These are phyloP conservation scores for Danio albolineatus DNA, from an alignment of 2,797 vertebrate species.

Conservation along the genomic window DNA sequence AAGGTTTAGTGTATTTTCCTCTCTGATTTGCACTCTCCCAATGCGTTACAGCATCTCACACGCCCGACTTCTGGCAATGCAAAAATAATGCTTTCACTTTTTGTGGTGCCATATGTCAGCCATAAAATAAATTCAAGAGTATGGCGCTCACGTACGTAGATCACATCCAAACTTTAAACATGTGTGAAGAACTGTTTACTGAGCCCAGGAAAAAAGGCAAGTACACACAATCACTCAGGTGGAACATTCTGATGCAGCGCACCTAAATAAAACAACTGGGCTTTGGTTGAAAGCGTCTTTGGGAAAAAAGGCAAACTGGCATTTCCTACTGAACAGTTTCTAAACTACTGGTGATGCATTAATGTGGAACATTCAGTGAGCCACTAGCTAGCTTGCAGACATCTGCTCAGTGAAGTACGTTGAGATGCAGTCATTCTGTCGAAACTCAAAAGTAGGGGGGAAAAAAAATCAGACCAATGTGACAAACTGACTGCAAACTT, in stretches of 20 bases:
- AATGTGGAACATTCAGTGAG: conserved; percentile 17
- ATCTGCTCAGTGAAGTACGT: conserved; percentile 1
- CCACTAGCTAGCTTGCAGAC: neutral
- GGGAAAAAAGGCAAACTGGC: neutral
- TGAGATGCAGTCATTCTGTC: neutral
- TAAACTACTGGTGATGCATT: conserved; percentile 1
- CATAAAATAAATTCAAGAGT: neutral
- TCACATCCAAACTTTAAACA: neutral
- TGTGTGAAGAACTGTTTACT: conserved; percentile 1
- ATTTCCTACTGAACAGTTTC: conserved; percentile 1
- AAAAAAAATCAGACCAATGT: neutral
- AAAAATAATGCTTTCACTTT: neutral
- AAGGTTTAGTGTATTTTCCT: neutral
- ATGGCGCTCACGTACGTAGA: neutral
- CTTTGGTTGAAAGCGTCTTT: conserved; percentile 6
- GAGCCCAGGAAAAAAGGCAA: neutral
- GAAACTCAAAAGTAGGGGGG: neutral
- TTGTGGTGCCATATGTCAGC: conserved; percentile 29
- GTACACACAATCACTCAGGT: neutral
- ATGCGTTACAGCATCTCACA: conserved; percentile 8
- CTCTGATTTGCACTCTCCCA: conserved; percentile 23
- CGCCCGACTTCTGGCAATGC: conserved; percentile 25
- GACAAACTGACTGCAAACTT: neutral
- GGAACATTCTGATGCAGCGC: neutral
- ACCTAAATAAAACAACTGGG: neutral